Evolutionary conservation across 1,140 invertebrate species (phyloP), one percentile per base, ranked within the genome.

Genomic region (Leptinotarsa lineolata): DNA sequence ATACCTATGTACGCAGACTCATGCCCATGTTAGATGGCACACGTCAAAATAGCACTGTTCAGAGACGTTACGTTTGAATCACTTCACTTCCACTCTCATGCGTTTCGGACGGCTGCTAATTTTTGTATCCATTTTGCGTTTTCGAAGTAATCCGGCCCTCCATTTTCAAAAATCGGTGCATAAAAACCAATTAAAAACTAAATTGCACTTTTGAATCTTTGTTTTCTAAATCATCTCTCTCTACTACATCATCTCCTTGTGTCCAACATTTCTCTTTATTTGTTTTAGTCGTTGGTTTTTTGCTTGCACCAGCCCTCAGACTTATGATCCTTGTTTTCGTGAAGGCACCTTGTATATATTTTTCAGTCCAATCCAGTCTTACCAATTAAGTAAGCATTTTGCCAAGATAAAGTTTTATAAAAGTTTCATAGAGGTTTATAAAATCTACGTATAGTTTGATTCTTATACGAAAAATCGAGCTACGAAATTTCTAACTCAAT

Each of bases 291-390:
- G n/a, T 54, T 12, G n/a, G n/a, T 45, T 58, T 13, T 72, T 61
- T 73, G 70, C 73, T 76, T 82, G 81, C 81, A 81, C 80, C 78
- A 81, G 79, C 79, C 82, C 81, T 83, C 83, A 84, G 80, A 83
- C 83, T 82, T 75, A 76, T 82, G 77, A 80, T 81, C 80, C 78
- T 75, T 76, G 72, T 81, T 75, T 74, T 75, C 60, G 75, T 81
- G 81, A 84, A 84, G 83, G 83, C 83, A 84, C 83, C 83, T 82
- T 80, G 78, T 79, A 81, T 81, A 74, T 76, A 72, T 74, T 73
- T 75, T 76, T 83, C 80, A 83, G 81, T 83, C 82, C 83, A 79
- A 78, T 82, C 83, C 83, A 84, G 83, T 84, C 83, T 84, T 84
- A 84, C 80, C 80, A 81, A 77, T 82, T 81, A 77, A 81, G 80